Evolutionary conservation across 2,888 invertebrate species (phyloP), one percentile per base, ranked within the genome.

Genomic region (Eilema depressum): DNA sequence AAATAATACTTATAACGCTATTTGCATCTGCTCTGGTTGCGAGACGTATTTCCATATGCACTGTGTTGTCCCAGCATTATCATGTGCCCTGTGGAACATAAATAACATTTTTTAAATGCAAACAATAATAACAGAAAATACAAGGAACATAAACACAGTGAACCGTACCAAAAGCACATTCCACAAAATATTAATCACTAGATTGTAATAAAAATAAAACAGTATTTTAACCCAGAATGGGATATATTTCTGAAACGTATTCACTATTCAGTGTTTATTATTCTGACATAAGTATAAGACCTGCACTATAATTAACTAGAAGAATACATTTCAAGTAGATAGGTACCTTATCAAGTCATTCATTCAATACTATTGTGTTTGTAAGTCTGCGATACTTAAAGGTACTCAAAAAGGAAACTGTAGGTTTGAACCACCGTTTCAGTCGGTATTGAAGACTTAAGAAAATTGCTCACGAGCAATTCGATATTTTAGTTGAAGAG

Each of bases 1-100:
- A 3, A 30, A 37, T 33, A 60, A 30, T 8, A 25, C 56, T 85
- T 89, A 88, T 83, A 90, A 73, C 91, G 82, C 86, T n/a, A 90
- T 87, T 89, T 96, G 81, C 86, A 90, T 85, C 73, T 90, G 89
- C 25, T 91, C 90, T 0, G 89, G 90, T 91, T 95, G 86, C 12
- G 89, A 86, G 78, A 96, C 91, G 56, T 8, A 33, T 33, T 33
- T 33, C 33, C 33, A n/a, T n/a, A n/a, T n/a, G n/a, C n/a, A n/a
- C 8, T 33, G 8, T 33, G 33, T 96, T 95, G 66, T 97, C 97
- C 96, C 97, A 98, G 87, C 97, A 96, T 82, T 98, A 97, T 89
- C 97, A 96, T 1, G 96, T 96, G 60, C 96, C 96, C 96, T 97
- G 93, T 12, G 68, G 68, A 30, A 53, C 59, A 59, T 8, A 47